phyloP scores from a whole-genome alignment of 2,888 invertebrate species.

The Eustalomyia histrio region DNA sequence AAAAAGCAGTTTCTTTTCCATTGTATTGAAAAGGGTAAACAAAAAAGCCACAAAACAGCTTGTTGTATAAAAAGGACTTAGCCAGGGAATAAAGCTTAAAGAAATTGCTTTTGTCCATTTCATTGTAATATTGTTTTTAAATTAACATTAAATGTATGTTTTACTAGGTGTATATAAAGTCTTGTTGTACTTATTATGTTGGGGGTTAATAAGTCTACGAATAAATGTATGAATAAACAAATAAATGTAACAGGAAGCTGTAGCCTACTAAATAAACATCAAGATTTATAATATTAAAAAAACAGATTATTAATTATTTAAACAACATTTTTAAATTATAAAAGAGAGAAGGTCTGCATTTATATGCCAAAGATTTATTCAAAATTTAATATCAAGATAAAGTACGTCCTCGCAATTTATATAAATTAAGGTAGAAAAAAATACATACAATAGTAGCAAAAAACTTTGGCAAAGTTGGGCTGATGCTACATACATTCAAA shows the following conservation, averaged over 20 bases:
- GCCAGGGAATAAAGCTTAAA: conserved; percentile 3
- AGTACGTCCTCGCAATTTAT: no score
- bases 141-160: not conserved
- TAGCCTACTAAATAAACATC: no score
- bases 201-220: not conserved
- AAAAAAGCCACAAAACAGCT: conserved; percentile 18
- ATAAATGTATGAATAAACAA: not conserved
- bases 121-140: not conserved
- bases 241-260: not conserved
- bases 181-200: not conserved
- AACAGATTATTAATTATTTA: no score
- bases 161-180: not conserved
- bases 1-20: conserved; percentile 29
- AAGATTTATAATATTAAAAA: no score
- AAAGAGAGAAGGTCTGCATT: no score
- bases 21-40: conserved; percentile 10
- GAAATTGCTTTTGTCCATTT: not conserved
- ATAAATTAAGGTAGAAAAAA: no score
- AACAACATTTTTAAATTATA: no score
- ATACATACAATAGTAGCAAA: no score
- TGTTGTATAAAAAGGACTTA: not conserved
- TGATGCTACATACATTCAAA: no score
- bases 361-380: no score
- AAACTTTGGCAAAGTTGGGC: no score
- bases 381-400: no score